A percentile compares a stretch with the other conserved stretches of the same genome.
Evolutionary conservation across 2,113 vertebrate species (phyloP).

Genomic region (Polypterus senegalus): DNA sequence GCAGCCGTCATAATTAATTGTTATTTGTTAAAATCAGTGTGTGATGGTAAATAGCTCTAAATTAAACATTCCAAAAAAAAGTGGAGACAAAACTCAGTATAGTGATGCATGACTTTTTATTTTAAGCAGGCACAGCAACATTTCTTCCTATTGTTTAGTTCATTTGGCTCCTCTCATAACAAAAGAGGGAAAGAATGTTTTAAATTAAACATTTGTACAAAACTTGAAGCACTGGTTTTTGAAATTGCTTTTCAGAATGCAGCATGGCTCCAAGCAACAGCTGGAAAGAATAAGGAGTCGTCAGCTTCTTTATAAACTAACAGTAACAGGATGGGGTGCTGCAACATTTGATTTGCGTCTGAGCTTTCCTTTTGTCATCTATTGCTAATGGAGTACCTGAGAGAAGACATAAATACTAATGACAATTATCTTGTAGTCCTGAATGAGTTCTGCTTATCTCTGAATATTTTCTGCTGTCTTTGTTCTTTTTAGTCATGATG

Average conservation of each 20-base stretch:
- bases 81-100: too few species aligned
- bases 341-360: conserved; percentile 3
- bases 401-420: neutral
- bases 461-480: neutral
- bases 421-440: too few species aligned
- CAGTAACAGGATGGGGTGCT: neutral
- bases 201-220: conserved; percentile 22
- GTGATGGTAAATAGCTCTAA: too few species aligned
- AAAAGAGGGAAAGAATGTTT: conserved; percentile 13
- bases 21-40: too few species aligned
- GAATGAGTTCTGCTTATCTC: too few species aligned
- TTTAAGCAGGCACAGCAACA: too few species aligned
- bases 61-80: too few species aligned
- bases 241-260: conserved; percentile 27
- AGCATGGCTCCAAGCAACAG: conserved; percentile 39
- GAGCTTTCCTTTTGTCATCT: neutral
- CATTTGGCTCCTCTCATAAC: conserved; percentile 3
- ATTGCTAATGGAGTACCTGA: neutral
- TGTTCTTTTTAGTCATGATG: neutral
- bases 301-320: conserved; percentile 31
- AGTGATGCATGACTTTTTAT: too few species aligned
- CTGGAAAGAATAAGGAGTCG: conserved; percentile 43
- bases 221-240: conserved; percentile 28
- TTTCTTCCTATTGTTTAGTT: conserved; percentile 9
- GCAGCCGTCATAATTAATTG: too few species aligned